Conservation (phyloP, 2,113 vertebrate genomes). For the Papio anubis region DNA sequence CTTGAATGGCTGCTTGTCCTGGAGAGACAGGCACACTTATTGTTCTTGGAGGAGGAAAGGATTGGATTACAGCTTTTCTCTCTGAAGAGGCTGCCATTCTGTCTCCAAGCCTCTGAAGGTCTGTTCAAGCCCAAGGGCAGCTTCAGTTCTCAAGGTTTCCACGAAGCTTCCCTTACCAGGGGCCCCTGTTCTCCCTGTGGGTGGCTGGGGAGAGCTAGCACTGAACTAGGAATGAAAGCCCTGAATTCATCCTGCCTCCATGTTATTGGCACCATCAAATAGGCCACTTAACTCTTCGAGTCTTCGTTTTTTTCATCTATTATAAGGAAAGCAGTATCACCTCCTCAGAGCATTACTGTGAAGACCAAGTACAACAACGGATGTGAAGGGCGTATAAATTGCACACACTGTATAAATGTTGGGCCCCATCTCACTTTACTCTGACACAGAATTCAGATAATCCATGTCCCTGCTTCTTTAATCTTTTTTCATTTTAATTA, state of each 20-base stretch:
- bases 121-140: background rate
- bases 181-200: background rate
- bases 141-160: background rate
- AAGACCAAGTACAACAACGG: background rate
- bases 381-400: background rate
- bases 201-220: background rate
- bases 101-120: background rate
- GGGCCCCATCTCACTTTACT: background rate
- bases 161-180: background rate
- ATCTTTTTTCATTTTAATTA: background rate
- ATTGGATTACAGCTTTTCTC: background rate
- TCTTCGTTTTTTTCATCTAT: conserved; percentile 4
- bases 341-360: background rate
- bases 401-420: background rate
- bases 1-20: conserved; percentile 16
- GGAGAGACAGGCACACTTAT: background rate
- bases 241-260: background rate
- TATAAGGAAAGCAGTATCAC: background rate
- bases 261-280: background rate
- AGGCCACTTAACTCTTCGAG: background rate
- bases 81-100: background rate
- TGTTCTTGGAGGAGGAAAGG: conserved; percentile 33
- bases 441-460: background rate
- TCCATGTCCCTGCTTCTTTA: background rate
- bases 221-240: background rate